phyloP scores from a whole-genome alignment of 2,797 vertebrate species.

The Catamblyrhynchus diadema region DNA sequence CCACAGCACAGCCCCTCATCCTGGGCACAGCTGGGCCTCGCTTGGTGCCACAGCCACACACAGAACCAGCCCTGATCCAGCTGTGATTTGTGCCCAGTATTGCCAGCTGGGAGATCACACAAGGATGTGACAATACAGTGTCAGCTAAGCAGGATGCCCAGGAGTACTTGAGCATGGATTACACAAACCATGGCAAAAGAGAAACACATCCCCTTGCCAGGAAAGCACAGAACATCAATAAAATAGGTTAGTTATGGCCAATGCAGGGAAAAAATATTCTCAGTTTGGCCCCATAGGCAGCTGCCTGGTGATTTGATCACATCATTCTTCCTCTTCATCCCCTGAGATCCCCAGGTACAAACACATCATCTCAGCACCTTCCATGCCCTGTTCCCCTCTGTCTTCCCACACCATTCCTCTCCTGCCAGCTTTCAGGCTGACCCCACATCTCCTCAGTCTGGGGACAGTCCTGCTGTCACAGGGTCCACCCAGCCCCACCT shows the following conservation, averaged over 20 bases:
- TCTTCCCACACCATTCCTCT: not conserved
- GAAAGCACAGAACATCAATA: not conserved
- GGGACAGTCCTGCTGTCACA: not conserved
- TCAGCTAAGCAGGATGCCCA: not conserved
- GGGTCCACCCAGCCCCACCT: not conserved
- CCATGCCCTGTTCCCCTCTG: not conserved
- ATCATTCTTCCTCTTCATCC: not conserved
- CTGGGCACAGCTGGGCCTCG: not conserved
- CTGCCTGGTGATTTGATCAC: not conserved
- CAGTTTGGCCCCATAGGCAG: not conserved
- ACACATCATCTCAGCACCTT: not conserved
- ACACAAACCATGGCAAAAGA: not conserved
- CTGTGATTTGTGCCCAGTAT: not conserved
- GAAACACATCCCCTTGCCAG: not conserved
- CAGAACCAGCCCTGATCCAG: not conserved
- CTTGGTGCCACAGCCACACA: not conserved
- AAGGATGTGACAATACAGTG: not conserved
- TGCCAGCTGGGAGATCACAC: not conserved
- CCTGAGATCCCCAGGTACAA: not conserved
- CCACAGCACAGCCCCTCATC: fast-evolving
- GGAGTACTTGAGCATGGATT: not conserved
- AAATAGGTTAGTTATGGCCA: not conserved
- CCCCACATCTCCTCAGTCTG: not conserved
- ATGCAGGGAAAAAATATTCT: not conserved
- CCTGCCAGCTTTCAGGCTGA: not conserved